A percentile compares a stretch with the other conserved stretches of the same genome.
These are phyloP conservation scores for Macrosiphum euphorbiae DNA, from an alignment of 2,888 invertebrate species.

Conservation along the genomic window DNA sequence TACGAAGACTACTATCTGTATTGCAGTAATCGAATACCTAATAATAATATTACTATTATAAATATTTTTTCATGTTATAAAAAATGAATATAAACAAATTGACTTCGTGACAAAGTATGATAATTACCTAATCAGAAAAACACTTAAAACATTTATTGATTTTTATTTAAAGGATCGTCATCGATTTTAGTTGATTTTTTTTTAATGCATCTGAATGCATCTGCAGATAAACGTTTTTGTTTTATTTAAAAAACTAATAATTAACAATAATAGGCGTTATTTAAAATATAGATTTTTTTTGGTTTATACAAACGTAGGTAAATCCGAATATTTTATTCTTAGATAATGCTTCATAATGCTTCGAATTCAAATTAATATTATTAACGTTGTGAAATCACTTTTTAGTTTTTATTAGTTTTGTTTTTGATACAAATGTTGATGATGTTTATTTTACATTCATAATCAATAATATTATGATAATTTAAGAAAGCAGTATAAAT, in stretches of 20 bases:
- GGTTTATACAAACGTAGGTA: background rate
- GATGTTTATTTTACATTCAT: background rate
- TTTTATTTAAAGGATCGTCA: background rate
- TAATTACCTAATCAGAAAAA: background rate
- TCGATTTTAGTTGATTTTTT: background rate
- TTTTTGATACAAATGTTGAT: too few species aligned
- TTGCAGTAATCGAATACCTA: background rate
- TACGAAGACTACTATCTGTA: background rate
- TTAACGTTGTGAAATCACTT: background rate
- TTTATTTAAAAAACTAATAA: background rate
- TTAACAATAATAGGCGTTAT: background rate
- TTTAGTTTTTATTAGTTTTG: background rate
- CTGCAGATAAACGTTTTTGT: background rate
- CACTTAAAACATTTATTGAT: background rate
- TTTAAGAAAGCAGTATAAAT: background rate
- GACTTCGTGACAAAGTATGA: background rate
- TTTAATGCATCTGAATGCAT: background rate
- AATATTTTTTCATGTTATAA: background rate
- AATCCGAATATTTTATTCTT: background rate
- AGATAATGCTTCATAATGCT: background rate
- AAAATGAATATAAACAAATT: background rate
- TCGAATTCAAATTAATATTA: background rate
- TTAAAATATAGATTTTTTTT: background rate
- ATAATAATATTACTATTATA: background rate
- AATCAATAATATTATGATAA: background rate